phyloP scores from a whole-genome alignment of 2,888 invertebrate species.

The Abrostola tripartita region DNA sequence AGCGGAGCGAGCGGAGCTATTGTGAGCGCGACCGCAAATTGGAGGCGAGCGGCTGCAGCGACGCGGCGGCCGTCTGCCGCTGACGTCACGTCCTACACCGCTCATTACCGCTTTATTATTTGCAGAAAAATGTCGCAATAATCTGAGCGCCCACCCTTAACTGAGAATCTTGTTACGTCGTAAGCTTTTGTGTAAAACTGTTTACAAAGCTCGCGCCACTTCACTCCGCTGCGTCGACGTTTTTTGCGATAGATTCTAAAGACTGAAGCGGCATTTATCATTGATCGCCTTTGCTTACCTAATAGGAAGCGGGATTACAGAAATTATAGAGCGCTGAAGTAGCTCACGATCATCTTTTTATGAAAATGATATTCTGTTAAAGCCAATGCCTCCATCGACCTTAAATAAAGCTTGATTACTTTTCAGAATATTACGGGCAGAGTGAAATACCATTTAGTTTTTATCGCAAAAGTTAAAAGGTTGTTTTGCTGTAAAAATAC shows the following conservation, averaged over 20 bases:
- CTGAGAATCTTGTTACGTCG: constrained; percentile 35
- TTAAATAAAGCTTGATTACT: neutral
- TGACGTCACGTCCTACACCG: constrained; percentile 41
- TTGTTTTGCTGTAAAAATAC: constrained; percentile 11
- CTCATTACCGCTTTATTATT: constrained; percentile 54
- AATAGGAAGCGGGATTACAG: neutral
- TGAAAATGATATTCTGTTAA: too few species aligned
- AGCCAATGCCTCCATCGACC: too few species aligned
- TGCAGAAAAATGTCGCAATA: constrained; percentile 43
- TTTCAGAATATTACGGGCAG: neutral
- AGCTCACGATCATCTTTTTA: too few species aligned
- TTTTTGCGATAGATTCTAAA: constrained; percentile 16
- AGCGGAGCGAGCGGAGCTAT: constrained; percentile 41
- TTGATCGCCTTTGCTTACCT: neutral
- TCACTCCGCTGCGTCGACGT: constrained; percentile 6
- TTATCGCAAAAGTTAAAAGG: constrained; percentile 14
- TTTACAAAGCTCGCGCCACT: constrained; percentile 36
- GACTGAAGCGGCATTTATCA: constrained; percentile 29
- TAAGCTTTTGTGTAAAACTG: constrained; percentile 39
- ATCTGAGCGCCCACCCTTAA: constrained; percentile 26
- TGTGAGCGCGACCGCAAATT: constrained; percentile 58
- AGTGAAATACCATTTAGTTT: constrained; percentile 7
- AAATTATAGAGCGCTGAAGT: too few species aligned
- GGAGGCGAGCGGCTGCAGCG: constrained; percentile 42
- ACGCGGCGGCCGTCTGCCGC: constrained; percentile 25